These are phyloP conservation scores for Lepidocyrtinus sp. DNA, from an alignment of 2,888 invertebrate species.

Conservation along the genomic window DNA sequence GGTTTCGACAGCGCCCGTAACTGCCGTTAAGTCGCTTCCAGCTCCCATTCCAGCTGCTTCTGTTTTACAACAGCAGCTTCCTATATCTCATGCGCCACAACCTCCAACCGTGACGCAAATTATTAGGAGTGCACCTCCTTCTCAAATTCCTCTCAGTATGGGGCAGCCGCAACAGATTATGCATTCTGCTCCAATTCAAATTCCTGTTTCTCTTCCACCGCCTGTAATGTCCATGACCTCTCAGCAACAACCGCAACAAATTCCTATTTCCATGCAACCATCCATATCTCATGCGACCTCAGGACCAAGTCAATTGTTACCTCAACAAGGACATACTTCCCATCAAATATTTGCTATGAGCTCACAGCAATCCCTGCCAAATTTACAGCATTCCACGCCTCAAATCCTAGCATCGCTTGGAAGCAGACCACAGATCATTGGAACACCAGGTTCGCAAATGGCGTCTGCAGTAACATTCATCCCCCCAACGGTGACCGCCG, in stretches of 20 bases:
- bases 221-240: neutral
- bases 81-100: slow-evolving; percentile 10
- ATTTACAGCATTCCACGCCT: neutral
- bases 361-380: slow-evolving; percentile 11
- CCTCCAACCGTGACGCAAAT: neutral
- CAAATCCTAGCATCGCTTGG: neutral
- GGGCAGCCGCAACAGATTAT: neutral
- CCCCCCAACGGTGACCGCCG: slow-evolving; percentile 26
- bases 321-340: neutral
- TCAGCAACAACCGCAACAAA: slow-evolving; percentile 1
- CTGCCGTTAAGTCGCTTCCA: slow-evolving; percentile 39
- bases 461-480: slow-evolving; percentile 42
- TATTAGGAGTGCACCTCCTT: slow-evolving; percentile 8
- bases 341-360: neutral
- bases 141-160: neutral
- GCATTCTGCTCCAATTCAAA: neutral
- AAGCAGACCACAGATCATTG: neutral
- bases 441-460: slow-evolving; percentile 10
- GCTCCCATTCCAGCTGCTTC: neutral
- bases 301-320: neutral
- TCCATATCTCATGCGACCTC: neutral
- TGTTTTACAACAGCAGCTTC: neutral
- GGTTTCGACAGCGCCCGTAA: slow-evolving; percentile 12
- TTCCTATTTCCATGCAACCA: neutral
- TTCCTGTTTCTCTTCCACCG: neutral